A percentile compares a stretch with the other conserved stretches of the same genome.
These are phyloP conservation scores for Halcyon chelicuti DNA, from an alignment of 2,797 vertebrate species.

Conservation along the genomic window DNA sequence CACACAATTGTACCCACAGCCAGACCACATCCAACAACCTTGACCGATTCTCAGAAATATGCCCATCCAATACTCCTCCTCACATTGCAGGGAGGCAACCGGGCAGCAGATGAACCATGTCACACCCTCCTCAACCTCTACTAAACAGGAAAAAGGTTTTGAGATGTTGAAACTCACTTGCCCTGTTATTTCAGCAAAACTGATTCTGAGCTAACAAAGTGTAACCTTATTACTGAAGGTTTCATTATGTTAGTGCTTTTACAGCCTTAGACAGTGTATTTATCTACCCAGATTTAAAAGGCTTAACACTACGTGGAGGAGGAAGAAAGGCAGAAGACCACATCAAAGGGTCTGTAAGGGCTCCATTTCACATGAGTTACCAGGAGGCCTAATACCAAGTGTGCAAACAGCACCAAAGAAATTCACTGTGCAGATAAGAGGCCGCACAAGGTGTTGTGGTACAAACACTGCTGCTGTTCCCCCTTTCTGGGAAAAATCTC, in stretches of 20 bases:
- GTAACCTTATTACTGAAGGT: background rate
- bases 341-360: background rate
- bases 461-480: background rate
- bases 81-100: rapidly evolving
- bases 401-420: background rate
- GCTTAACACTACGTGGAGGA: background rate
- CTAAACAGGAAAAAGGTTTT: background rate
- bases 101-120: background rate
- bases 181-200: background rate
- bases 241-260: background rate
- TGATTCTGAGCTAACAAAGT: background rate
- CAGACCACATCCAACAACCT: background rate
- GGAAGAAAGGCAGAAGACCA: slow-evolving; percentile 14
- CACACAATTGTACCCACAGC: rapidly evolving
- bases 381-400: background rate
- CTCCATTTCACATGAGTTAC: background rate
- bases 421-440: background rate
- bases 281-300: background rate
- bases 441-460: background rate
- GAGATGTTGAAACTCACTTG: background rate
- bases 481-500: background rate
- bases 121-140: rapidly evolving
- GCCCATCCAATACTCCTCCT: rapidly evolving
- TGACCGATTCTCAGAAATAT: rapidly evolving
- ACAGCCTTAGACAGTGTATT: background rate